Conservation (phyloP, 1,140 invertebrate genomes). For the Dendrolimus punctatus region DNA sequence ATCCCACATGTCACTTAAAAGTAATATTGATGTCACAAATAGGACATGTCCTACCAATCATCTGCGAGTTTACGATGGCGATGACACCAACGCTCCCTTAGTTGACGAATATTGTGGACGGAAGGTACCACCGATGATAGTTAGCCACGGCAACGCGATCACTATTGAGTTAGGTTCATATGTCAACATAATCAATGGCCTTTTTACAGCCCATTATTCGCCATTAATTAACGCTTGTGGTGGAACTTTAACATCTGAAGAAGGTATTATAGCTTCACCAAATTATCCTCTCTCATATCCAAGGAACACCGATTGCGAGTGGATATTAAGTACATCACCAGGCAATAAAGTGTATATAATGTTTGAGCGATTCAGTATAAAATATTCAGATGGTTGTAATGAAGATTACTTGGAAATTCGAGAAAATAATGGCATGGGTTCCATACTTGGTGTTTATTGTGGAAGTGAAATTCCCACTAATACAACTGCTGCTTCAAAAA, state of each 20-base stretch:
- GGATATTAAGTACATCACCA: slow-evolving; percentile 78
- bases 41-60: slow-evolving; percentile 42
- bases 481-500: slow-evolving; percentile 68
- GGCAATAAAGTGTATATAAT: slow-evolving; percentile 77
- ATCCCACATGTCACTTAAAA: slow-evolving; percentile 69
- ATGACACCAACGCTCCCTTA: slow-evolving; percentile 71
- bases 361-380: slow-evolving; percentile 80
- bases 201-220: slow-evolving; percentile 78
- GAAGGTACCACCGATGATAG: slow-evolving; percentile 73
- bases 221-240: slow-evolving; percentile 77
- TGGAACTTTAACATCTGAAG: slow-evolving; percentile 75
- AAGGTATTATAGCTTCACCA: slow-evolving; percentile 82
- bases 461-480: slow-evolving; percentile 75
- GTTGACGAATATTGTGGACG: slow-evolving; percentile 73
- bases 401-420: slow-evolving; percentile 89
- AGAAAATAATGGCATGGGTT: slow-evolving; percentile 74
- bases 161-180: slow-evolving; percentile 70
- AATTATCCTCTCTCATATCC: slow-evolving; percentile 88
- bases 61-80: slow-evolving; percentile 79
- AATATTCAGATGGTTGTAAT: slow-evolving; percentile 83
- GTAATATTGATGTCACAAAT: slow-evolving; percentile 18
- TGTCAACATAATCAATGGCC: slow-evolving; percentile 31
- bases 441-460: slow-evolving; percentile 81
- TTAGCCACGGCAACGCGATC: slow-evolving; percentile 77
- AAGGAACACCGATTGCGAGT: slow-evolving; percentile 81